phyloP scores from a whole-genome alignment of 2,113 vertebrate genomes.

The Pedetes capensis region DNA sequence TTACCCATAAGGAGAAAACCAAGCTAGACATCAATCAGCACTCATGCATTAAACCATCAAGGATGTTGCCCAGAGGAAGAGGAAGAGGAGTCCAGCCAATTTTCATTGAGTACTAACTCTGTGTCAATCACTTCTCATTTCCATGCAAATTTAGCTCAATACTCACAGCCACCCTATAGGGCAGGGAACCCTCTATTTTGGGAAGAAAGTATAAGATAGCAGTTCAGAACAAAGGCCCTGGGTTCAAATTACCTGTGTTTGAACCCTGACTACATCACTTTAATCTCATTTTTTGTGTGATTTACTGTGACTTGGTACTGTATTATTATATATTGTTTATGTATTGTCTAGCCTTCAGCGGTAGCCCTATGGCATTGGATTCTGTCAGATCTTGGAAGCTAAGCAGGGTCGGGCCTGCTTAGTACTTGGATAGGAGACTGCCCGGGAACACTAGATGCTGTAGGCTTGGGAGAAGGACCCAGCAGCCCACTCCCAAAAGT shows the following conservation, averaged over 20 bases:
- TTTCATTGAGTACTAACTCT: not conserved
- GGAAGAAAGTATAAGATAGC: not conserved
- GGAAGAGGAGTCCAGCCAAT: not conserved
- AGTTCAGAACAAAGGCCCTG: not conserved
- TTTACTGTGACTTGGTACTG: not conserved
- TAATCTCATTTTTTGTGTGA: not conserved
- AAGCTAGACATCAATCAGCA: not conserved
- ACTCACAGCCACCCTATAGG: not conserved
- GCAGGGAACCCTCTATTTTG: not conserved
- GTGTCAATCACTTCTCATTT: not conserved
- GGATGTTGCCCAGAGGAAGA: not conserved
- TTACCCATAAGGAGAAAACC: not conserved
- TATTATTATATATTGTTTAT: not conserved
- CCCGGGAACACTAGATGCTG: too few species aligned
- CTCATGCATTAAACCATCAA: not conserved
- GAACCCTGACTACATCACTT: not conserved
- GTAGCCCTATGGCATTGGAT: too few species aligned
- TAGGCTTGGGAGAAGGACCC: too few species aligned
- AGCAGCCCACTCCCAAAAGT: too few species aligned
- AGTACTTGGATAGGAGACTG: too few species aligned
- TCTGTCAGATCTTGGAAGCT: too few species aligned
- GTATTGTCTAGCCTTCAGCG: too few species aligned
- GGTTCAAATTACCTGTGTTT: not conserved
- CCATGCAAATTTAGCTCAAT: not conserved
- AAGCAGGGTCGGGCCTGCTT: too few species aligned